Evolutionary conservation across 2,888 invertebrate species (phyloP), one percentile per base, ranked within the genome.

Genomic region (Neuroscelio doddi): DNA sequence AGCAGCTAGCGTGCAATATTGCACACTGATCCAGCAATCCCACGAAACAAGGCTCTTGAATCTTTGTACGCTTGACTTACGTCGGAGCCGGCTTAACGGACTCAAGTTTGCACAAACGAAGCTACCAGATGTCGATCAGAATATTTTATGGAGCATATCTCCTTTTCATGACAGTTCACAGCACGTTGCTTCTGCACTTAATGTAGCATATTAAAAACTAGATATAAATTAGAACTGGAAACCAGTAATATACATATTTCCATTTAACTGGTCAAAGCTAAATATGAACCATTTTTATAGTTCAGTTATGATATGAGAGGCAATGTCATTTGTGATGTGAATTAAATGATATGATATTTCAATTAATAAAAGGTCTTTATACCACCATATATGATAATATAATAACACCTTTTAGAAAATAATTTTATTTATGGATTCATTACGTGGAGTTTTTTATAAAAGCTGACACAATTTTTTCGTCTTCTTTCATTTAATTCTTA

Each of bases 41-140:
- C 77, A 80, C 80, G 79, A 82, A 81, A 82, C 83, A 78, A 80
- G 81, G 75, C 78, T 74, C 82, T 83, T 75, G 77, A 82, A 80
- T 80, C 74, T 76, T 71, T 69, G 77, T 74, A 82, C 81, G 82
- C 81, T 78, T 79, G 83, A 83, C 79, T 83, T 81, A 76, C 78
- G 76, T 72, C 75, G 71, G 76, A 80, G 79, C 80, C 80, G 82
- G 81, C 79, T 83, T 80, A 82, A 82, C 81, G 77, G 80, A 79
- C 78, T 76, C 76, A 71, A 72, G 78, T 79, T 81, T 77, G 79
- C 72, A 77, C 78, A 79, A 80, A 79, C 79, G 78, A 79, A 77
- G 72, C 77, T 70, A 79, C 75, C 78, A 81, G 81, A 82, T 82
- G 82, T 81, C 77, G 79, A 80, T 77, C 74, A 73, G 80, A 79